phyloP scores from a whole-genome alignment of 35 echinoderm and acorn worm species.

The Ophioderma brevispina region DNA sequence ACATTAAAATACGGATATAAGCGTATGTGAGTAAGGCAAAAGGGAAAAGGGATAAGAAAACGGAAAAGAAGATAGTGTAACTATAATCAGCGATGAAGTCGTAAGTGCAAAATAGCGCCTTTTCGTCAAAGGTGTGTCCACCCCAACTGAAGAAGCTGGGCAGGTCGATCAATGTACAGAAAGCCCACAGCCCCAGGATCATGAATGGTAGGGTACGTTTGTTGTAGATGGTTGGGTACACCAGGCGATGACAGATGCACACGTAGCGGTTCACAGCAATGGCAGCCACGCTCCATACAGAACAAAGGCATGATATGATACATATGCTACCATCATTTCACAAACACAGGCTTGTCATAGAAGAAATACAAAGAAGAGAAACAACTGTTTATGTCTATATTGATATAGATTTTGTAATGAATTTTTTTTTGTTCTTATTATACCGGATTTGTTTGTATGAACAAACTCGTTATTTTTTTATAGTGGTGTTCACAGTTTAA shows the following conservation, averaged over 20 bases:
- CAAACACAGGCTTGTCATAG: no score
- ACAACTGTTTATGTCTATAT: no score
- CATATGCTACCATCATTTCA: slow-evolving; percentile 82
- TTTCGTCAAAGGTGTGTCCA: slow-evolving; percentile 70
- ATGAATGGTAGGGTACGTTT: slow-evolving; percentile 51
- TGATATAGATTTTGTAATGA: no score
- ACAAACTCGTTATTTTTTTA: no score
- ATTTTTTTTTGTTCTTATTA: no score
- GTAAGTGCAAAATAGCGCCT: slow-evolving; percentile 63
- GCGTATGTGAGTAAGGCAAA: slow-evolving; percentile 45
- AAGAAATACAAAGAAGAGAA: no score
- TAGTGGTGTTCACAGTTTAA: no score
- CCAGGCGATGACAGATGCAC: slow-evolving; percentile 60
- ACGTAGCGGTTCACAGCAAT: slow-evolving; percentile 83
- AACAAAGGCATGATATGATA: slow-evolving; percentile 76
- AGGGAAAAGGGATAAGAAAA: slow-evolving; percentile 49
- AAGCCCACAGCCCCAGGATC: slow-evolving; percentile 50
- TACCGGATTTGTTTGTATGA: no score
- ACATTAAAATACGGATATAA: slow-evolving; percentile 54
- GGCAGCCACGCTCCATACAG: slow-evolving; percentile 72
- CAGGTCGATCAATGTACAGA: slow-evolving; percentile 74
- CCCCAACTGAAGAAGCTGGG: no score
- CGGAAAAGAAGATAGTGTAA: slow-evolving; percentile 76
- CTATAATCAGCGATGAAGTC: slow-evolving; percentile 61
- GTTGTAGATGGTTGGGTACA: slow-evolving; percentile 73